Evolutionary conservation across 2,888 invertebrate genomes (phyloP).

Genomic region (Arrhopalites spinosus): DNA sequence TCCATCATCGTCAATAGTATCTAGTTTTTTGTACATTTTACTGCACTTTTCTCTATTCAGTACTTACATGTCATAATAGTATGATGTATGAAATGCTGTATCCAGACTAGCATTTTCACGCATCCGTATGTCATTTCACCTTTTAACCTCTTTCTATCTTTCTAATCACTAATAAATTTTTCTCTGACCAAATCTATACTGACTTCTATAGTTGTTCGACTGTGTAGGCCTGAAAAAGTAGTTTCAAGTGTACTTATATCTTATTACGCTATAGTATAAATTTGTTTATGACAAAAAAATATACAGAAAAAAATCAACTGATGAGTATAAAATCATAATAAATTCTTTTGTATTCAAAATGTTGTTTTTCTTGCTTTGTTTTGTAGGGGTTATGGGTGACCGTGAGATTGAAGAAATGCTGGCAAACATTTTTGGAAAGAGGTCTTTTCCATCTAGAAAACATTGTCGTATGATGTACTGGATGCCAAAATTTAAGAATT

Average conservation of each 20-base stretch:
- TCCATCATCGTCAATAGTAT: not conserved
- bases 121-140: not conserved
- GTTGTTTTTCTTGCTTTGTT: not conserved
- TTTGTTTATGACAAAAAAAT: too few species aligned
- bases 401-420: slow-evolving; percentile 83
- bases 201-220: too few species aligned
- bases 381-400: slow-evolving; percentile 84
- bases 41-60: too few species aligned
- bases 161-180: not conserved
- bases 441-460: slow-evolving; percentile 66
- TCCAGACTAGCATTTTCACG: not conserved
- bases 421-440: slow-evolving; percentile 79
- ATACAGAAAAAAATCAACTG: too few species aligned
- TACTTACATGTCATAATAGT: too few species aligned
- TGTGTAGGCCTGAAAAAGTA: too few species aligned
- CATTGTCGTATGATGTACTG: slow-evolving; percentile 66
- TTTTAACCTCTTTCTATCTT: not conserved
- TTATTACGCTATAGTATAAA: too few species aligned
- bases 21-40: not conserved
- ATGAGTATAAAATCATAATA: too few species aligned
- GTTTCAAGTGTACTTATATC: too few species aligned
- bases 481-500: slow-evolving; percentile 87
- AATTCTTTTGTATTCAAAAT: not conserved
- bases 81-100: too few species aligned
- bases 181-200: not conserved